Percentiles rank a stretch among this genome's conserved stretches.
Evolutionary conservation across 2,113 vertebrate species (phyloP).

Genomic region (Canis aureus): DNA sequence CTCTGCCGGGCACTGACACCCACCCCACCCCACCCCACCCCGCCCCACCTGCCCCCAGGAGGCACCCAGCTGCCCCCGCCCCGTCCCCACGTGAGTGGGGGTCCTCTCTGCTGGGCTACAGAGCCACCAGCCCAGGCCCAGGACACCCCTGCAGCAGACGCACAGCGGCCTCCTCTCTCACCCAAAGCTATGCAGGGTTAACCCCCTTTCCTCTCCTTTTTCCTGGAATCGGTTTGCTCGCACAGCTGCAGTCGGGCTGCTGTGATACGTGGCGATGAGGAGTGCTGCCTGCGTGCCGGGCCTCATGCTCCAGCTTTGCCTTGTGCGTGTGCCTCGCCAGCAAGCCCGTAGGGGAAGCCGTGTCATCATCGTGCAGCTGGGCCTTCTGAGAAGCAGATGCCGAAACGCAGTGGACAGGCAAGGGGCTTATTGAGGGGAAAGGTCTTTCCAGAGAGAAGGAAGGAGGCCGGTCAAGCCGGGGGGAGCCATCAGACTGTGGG

Average conservation of each 20-base stretch:
- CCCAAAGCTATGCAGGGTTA: not conserved
- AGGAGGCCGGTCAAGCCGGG: not conserved
- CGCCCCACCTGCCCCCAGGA: too few species aligned
- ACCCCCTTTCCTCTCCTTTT: not conserved
- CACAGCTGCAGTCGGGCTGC: not conserved
- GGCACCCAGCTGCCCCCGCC: not conserved
- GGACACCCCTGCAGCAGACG: not conserved
- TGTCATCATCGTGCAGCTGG: not conserved
- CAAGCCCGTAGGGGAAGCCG: not conserved
- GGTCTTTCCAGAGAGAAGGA: not conserved
- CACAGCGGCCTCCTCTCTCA: not conserved
- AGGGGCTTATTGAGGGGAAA: not conserved
- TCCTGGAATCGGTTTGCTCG: not conserved
- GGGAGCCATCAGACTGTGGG: not conserved
- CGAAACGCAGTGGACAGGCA: not conserved
- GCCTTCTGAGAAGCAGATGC: constrained; percentile 12
- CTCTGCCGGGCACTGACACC: not conserved
- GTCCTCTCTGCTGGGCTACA: not conserved
- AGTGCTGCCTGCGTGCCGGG: not conserved
- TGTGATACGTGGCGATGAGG: rapidly evolving
- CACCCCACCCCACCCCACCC: too few species aligned
- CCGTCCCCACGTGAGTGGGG: not conserved
- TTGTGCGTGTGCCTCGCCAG: not conserved
- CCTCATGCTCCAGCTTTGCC: too few species aligned
- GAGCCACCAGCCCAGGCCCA: not conserved